Evolutionary conservation across 64 coral and sea anemone genomes (phyloP).

Genomic region (Montipora efflorescens): DNA sequence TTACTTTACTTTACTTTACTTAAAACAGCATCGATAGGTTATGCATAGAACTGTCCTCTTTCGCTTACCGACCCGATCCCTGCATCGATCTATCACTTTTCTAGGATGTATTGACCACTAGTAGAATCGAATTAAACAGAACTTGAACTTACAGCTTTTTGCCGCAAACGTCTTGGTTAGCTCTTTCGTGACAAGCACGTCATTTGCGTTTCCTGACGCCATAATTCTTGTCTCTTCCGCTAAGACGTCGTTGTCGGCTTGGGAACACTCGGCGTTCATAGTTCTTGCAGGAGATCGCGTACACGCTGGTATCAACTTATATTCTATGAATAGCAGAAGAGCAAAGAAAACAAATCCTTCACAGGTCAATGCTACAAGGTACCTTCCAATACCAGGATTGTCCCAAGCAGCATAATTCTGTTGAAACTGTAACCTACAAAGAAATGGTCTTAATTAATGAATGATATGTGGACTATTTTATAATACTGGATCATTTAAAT

Average conservation of each 20-base stretch:
- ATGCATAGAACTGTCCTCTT: no score
- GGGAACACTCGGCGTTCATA: neutral
- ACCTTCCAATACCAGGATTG: conserved; percentile 89
- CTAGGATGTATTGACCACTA: no score
- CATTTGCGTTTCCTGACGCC: conserved; percentile 5
- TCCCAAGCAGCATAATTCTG: conserved; percentile 88
- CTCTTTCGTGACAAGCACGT: conserved; percentile 83
- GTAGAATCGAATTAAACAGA: no score
- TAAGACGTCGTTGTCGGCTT: conserved; percentile 83
- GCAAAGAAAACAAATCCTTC: conserved; percentile 85
- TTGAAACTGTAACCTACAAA: conserved; percentile 50
- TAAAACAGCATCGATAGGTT: no score
- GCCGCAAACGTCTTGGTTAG: conserved; percentile 77
- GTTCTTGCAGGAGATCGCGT: neutral
- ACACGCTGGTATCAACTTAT: neutral
- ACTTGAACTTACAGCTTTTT: conserved; percentile 36
- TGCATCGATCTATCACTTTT: no score
- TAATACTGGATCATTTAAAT: no score
- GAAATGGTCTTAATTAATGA: no score
- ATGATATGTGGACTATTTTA: no score
- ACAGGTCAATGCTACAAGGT: conserved; percentile 73
- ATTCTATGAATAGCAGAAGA: conserved; percentile 86
- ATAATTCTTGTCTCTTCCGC: conserved; percentile 77
- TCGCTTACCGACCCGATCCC: no score
- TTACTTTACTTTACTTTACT: no score